phyloP scores from a whole-genome alignment of 37 sponge, comb jelly and placozoan species.

The Oopsacas minuta region DNA sequence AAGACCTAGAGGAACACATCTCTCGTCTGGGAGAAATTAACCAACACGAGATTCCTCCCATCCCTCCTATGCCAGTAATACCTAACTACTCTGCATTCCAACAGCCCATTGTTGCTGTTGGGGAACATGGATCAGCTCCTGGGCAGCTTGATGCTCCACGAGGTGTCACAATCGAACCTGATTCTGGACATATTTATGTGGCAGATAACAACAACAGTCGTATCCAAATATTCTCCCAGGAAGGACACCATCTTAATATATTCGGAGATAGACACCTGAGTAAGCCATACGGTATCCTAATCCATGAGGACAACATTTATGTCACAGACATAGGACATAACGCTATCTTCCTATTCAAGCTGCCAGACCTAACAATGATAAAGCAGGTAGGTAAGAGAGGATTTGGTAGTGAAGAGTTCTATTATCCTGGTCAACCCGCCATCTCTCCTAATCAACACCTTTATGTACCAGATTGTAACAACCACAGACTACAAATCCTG shows the following conservation, averaged over 20 bases:
- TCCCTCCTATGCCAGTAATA: not conserved
- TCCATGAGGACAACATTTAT: not conserved
- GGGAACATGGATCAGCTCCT: not conserved
- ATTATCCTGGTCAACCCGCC: not conserved
- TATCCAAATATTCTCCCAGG: not conserved
- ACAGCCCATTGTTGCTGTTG: not conserved
- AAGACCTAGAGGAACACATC: not conserved
- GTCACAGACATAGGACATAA: not conserved
- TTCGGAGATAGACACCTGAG: not conserved
- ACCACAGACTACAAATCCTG: conserved; percentile 5
- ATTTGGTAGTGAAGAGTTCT: not conserved
- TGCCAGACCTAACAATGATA: not conserved
- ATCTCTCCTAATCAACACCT: conserved; percentile 13
- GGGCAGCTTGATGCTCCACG: not conserved
- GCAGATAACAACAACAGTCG: not conserved
- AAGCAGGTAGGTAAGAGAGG: not conserved
- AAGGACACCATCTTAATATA: not conserved
- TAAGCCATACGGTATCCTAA: not conserved
- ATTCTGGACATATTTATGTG: not conserved
- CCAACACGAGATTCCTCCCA: conserved; percentile 2
- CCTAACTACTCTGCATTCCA: not conserved
- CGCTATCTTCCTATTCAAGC: not conserved
- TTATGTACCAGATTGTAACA: not conserved
- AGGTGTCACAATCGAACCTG: not conserved
- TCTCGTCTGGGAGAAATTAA: not conserved